Conservation (phyloP, 2,113 vertebrate species). For the Phyllostomus hastatus region DNA sequence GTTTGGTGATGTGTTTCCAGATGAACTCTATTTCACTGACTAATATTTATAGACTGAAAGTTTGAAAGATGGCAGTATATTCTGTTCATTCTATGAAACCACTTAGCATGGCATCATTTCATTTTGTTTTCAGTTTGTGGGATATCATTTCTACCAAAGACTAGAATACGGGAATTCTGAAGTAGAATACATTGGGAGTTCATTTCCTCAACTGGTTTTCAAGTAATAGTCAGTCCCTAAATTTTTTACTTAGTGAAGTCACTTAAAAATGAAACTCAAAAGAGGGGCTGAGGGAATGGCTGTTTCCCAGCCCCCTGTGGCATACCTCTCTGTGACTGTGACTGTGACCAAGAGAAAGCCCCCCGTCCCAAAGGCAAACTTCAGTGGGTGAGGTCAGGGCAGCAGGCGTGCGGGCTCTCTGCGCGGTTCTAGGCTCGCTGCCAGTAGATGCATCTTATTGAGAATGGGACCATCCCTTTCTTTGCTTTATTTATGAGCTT, state of each 20-base stretch:
- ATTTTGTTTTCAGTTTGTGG: background rate
- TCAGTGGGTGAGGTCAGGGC: background rate
- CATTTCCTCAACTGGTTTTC: slow-evolving; percentile 27
- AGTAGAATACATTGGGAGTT: slow-evolving; percentile 1
- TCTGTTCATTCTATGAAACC: background rate
- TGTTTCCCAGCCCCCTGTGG: background rate
- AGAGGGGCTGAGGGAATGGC: background rate
- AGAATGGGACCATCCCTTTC: background rate
- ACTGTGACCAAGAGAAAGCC: background rate
- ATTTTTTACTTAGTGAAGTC: background rate
- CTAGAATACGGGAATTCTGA: background rate
- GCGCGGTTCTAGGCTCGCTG: background rate
- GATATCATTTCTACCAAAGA: background rate
- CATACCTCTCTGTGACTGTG: accelerated
- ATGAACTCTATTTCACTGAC: background rate
- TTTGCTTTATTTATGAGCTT: slow-evolving; percentile 3
- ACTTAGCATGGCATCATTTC: background rate
- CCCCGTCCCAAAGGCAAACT: background rate
- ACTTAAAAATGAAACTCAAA: slow-evolving; percentile 2
- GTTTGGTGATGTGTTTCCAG: background rate
- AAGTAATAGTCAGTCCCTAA: background rate
- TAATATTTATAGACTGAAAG: slow-evolving; percentile 7
- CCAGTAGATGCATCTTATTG: background rate
- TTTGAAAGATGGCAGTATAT: background rate
- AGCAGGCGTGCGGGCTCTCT: background rate